Evolutionary conservation across 2,888 invertebrate species (phyloP), one percentile per base, ranked within the genome.

Genomic region (Nemapogon koenigi): DNA sequence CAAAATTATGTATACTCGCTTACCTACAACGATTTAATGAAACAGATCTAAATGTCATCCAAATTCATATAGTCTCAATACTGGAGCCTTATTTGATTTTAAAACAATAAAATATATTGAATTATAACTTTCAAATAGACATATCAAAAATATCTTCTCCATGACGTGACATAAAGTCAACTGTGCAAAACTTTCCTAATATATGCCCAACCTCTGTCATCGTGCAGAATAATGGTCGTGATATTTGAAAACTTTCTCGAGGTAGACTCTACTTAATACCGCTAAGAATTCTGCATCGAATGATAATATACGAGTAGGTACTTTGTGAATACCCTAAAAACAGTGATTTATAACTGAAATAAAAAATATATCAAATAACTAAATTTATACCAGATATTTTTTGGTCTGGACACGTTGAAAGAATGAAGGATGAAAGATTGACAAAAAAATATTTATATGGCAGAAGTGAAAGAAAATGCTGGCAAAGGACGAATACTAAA

Each of bases 161-260:
- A 31, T 31, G 31, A 31, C 55, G 47, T 65, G 68, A 60, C 63
- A 61, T 57, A 53, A 56, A 63, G 57, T 56, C 58, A 53, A 57
- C 57, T 50, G 55, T 50, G 53, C 48, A 54, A 53, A 78, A 78
- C 71, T 78, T 78, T 71, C 56, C 69, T 75, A 76, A 78, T 78
- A 78, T 76, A 76, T 70, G 75, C 72, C 70, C 71, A 68, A 70
- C 73, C 76, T 73, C 65, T 73, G 75, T 73, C 73, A 71, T 73
- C 71, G 64, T 55, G 50, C 69, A 61, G 75, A 75, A 75, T 78
- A 76, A 76, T 78, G 76, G 67, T 62, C 65, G 66, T 73, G 72
- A 75, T 76, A 78, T 78, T 78, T 70, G 75, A 69, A 73, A 78
- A 78, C 58, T 78, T 60, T 40, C 51, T 53, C 49, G 55, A 60